Evolutionary conservation across 2,113 vertebrate species (phyloP), one percentile per base, ranked within the genome.

Genomic region (Piaya cayana): DNA sequence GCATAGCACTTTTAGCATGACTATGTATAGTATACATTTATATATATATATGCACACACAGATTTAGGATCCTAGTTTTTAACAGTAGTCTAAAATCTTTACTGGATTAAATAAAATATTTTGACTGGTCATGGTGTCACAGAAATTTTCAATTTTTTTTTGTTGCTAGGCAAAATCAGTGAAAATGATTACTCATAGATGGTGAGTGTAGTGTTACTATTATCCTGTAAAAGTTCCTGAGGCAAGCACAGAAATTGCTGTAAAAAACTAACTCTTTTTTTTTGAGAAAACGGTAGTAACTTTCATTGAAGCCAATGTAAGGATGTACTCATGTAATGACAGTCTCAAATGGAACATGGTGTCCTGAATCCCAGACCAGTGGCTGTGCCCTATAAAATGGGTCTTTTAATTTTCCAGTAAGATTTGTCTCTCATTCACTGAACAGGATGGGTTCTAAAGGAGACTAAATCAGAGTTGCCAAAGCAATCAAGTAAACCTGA

Each of bases 151-250:
- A 64, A 9, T 4, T 42, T 83, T 67, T 55, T 86, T 76, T 71
- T 15, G 22, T 52, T 92, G 4, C 25, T 64, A 88, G 71, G 81
- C 0, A 18, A 90, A 92, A 90, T 23, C 71, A 93, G 82, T 91
- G 84, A 94, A 84, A 90, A 71, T 92, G 93, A 95, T 95, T 96
- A 94, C 91, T 97, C 93, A 91, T 77, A 86, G 68, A 47, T 86
- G 47, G 26, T 94, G 82, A 94, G 25, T 74, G 49, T 83, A 93
- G 90, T 94, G 92, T 94, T 96, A 95, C 95, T 94, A 92, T 91
- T 96, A 90, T 70, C 60, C 59, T 5, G 0, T 82, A 77, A 79
- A 91, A 88, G 27, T 77, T 92, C 58, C 71, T 16, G 37, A 92
- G 55, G 85, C 64, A 91, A 89, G 42, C 45, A 70, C 15, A 82